phyloP scores from a whole-genome alignment of 2,113 vertebrate genomes.

The Bos javanicus region DNA sequence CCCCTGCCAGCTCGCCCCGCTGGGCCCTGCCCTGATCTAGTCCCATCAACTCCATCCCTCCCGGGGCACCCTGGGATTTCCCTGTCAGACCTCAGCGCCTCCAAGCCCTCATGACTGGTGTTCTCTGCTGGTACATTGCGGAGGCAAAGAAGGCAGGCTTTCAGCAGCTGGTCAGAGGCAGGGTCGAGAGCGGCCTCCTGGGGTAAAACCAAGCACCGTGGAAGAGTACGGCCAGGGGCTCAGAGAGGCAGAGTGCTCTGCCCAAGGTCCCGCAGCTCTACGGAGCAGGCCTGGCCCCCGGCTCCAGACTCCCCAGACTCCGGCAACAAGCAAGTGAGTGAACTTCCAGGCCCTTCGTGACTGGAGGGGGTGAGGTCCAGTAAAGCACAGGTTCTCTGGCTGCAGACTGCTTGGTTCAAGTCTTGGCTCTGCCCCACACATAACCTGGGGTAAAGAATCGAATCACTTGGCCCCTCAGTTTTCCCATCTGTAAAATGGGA shows the following conservation, averaged over 20 bases:
- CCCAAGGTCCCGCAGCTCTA: background rate
- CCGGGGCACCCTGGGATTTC: background rate
- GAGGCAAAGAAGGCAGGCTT: background rate
- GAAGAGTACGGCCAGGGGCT: background rate
- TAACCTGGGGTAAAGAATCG: background rate
- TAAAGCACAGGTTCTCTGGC: too few relatives aligned
- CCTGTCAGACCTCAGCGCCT: background rate
- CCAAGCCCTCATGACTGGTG: fast-evolving
- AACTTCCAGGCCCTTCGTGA: background rate
- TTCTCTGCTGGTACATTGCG: fast-evolving
- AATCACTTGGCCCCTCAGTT: background rate
- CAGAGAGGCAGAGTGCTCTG: background rate
- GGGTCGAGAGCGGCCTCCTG: fast-evolving
- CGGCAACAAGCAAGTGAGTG: fast-evolving
- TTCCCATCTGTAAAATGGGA: background rate
- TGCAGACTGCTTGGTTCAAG: background rate
- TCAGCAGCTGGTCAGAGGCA: fast-evolving
- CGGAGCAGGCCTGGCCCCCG: background rate
- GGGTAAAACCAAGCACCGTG: fast-evolving
- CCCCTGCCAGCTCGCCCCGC: background rate
- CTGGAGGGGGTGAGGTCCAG: background rate
- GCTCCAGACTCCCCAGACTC: background rate
- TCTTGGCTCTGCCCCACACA: background rate
- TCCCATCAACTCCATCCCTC: background rate
- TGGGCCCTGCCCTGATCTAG: background rate